Base-by-base conservation (phyloP, 92 coral and sea anemone genomes). In the Parazoanthus darwini region DNA sequence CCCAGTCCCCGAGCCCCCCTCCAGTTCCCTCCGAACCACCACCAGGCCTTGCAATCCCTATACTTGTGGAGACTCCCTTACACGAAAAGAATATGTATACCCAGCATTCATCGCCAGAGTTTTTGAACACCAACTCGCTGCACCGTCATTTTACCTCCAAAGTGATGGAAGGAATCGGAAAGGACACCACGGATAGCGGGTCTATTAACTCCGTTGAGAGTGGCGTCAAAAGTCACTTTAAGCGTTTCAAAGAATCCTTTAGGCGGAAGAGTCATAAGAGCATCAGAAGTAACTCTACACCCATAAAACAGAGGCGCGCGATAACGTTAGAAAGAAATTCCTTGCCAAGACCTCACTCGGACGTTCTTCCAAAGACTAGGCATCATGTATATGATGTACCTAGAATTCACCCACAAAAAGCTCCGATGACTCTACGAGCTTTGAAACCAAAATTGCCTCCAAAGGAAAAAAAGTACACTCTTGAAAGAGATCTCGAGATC, bases 321-420 rank as follows among this genome's bases (percentile, higher is more conserved):
- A n/a, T 48, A 1, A 84, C 79, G 3, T 46, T 84, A 48, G 87
- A 84, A 29, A 48, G 87, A 50, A 84, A 84, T 16, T 84, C 87
- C 16, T 51, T 84, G 43, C 79, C 87, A 9, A 84, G 87, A 84
- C 87, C 87, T 25, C 78, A 84, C 18, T 84, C 87, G 46, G 87
- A 84, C 48, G 66, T 84, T 13, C 87, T 84, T 25, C 87, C 87
- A 20, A 84, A 84, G 46, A 71, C 78, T 2, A 71, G 56, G 10
- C 87, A 84, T 71, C 87, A 84, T 54, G 87, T 84, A 8, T 84
- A 84, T 26, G 87, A 84, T 48, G 87, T 84, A 36, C 87, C 87
- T 1, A 84, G 78, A 73, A 66, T 84, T 22, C 87, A 72, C 10
- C 87, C 87, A 33, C 87, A 84, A 75, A 70, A 54, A 48, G 87